Conservation (phyloP, 2,113 vertebrate species). For the Origma solitaria region DNA sequence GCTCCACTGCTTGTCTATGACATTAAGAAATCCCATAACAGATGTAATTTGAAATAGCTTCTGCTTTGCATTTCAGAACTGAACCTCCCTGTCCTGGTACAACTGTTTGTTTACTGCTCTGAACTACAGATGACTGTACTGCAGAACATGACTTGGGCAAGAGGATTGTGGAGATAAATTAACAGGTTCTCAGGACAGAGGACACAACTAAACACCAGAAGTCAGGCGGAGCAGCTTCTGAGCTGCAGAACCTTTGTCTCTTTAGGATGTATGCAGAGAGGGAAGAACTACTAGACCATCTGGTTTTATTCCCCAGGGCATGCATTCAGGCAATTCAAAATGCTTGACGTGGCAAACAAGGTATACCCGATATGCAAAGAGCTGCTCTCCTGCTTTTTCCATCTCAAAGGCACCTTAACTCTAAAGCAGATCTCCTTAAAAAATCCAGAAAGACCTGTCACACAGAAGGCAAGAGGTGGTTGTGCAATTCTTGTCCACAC, state of each 20-base stretch:
- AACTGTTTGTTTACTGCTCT: background rate
- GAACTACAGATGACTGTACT: background rate
- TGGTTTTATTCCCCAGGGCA: background rate
- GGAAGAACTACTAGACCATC: background rate
- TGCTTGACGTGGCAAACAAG: background rate
- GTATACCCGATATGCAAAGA: background rate
- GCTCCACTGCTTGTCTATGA: background rate
- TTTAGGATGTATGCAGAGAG: background rate
- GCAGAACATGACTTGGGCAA: background rate
- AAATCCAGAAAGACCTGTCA: background rate
- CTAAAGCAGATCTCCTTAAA: background rate
- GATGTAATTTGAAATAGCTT: background rate
- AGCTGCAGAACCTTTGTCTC: background rate
- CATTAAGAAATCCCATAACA: background rate
- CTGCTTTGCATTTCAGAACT: background rate
- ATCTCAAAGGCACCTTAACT: background rate
- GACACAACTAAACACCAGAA: background rate
- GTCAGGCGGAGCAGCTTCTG: background rate
- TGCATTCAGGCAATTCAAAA: background rate
- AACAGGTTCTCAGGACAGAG: background rate
- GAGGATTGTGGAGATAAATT: background rate
- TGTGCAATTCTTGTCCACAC: background rate
- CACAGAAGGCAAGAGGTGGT: background rate
- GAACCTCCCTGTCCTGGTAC: background rate
- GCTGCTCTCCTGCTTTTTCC: background rate